Evolutionary conservation across 2,797 vertebrate genomes (phyloP).

Genomic region (Aphelocoma californica): DNA sequence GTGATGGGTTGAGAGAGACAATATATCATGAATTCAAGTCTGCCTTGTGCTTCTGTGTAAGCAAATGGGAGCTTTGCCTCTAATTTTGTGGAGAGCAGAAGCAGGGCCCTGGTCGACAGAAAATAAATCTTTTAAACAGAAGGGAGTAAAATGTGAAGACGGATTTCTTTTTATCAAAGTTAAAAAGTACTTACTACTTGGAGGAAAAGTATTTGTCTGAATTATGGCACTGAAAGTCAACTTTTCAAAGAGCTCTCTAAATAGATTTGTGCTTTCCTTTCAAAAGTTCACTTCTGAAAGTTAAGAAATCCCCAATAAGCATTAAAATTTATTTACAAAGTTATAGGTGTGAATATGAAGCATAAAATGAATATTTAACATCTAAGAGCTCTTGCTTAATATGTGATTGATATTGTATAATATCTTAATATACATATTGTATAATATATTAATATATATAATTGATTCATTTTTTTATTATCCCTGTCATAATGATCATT

Average conservation of each 20-base stretch:
- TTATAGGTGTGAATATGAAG: background rate
- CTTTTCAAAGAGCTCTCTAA: background rate
- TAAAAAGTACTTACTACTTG: background rate
- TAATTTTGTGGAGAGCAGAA: background rate
- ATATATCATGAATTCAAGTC: accelerated
- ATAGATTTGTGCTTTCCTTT: background rate
- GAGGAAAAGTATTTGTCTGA: background rate
- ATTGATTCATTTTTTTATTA: slow-evolving; percentile 26
- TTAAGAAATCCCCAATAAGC: background rate
- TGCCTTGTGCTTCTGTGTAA: background rate
- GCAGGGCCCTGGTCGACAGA: accelerated
- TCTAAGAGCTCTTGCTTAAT: background rate
- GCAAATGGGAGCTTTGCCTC: background rate
- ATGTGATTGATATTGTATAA: background rate
- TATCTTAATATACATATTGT: no score
- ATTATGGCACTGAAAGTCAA: background rate
- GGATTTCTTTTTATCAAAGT: background rate
- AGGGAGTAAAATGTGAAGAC: background rate
- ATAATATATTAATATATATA: background rate
- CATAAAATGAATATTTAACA: slow-evolving; percentile 4
- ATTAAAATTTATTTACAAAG: background rate
- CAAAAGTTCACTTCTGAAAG: background rate
- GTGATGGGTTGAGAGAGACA: background rate
- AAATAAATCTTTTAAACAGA: background rate
- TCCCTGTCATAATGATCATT: slow-evolving; percentile 64